phyloP scores from a whole-genome alignment of 2,113 vertebrate species.

The Cercopithecus mona region DNA sequence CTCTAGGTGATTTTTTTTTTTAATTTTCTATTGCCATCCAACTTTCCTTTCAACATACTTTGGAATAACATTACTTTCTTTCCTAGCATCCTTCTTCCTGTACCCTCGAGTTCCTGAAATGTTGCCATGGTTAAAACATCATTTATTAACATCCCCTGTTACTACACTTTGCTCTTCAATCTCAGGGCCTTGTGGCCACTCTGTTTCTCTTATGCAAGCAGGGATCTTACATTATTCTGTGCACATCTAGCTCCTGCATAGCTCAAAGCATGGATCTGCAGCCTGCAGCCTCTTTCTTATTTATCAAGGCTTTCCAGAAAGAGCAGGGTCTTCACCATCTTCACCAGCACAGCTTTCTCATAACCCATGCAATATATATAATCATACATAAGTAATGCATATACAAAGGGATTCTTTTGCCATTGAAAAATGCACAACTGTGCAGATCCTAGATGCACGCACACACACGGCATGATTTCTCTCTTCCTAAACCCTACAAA shows the following conservation, averaged over 20 bases:
- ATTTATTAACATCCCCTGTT: not conserved
- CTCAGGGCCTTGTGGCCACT: not conserved
- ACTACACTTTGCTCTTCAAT: not conserved
- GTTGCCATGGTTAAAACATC: not conserved
- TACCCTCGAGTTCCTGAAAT: not conserved
- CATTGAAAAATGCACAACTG: not conserved
- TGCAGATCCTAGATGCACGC: not conserved
- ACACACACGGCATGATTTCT: not conserved
- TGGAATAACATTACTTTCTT: not conserved
- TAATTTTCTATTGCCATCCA: not conserved
- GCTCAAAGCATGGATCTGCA: not conserved
- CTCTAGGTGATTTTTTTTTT: not conserved
- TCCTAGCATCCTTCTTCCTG: not conserved
- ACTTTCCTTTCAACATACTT: not conserved
- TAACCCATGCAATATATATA: not conserved
- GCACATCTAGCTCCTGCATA: not conserved
- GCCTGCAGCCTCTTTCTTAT: not conserved
- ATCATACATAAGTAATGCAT: not conserved
- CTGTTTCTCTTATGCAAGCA: not conserved
- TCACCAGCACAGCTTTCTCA: not conserved
- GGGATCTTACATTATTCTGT: not conserved
- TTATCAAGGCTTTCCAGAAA: not conserved
- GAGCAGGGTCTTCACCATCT: not conserved
- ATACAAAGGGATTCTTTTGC: not conserved
- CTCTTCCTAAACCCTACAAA: not conserved